phyloP scores from a whole-genome alignment of 2,888 invertebrate genomes.

The Priocnemis perturbator region DNA sequence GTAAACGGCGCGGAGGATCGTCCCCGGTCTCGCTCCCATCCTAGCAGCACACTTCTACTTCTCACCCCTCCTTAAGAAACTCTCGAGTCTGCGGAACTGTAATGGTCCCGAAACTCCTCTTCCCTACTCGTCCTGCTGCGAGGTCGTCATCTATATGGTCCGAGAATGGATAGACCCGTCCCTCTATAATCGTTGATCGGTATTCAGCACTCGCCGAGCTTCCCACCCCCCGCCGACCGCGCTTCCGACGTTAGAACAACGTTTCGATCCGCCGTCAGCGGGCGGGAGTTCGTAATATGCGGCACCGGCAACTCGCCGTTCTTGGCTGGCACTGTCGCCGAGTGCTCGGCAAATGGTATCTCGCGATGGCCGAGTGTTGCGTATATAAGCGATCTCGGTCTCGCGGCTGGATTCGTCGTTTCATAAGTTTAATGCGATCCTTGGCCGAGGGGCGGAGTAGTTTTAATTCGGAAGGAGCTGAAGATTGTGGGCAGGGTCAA shows the following conservation, averaged over 20 bases:
- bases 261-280: no score
- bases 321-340: no score
- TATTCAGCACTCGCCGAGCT: constrained; percentile 30
- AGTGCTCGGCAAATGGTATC: no score
- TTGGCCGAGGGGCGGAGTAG: no score
- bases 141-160: constrained; percentile 32
- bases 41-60: neutral
- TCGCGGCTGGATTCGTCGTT: no score
- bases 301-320: no score
- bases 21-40: constrained; percentile 25
- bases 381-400: no score
- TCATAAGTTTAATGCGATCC: no score
- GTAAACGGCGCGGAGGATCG: constrained; percentile 58
- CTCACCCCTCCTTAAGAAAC: constrained; percentile 38
- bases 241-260: constrained; percentile 1
- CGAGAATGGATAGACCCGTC: constrained; percentile 37
- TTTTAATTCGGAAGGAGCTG: no score
- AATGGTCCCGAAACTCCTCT: constrained; percentile 33
- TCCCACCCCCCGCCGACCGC: constrained; percentile 10
- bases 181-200: constrained; percentile 38
- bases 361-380: no score
- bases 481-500: no score
- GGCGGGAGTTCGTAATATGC: no score
- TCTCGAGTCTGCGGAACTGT: constrained; percentile 36
- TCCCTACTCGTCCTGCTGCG: constrained; percentile 1